Evolutionary conservation across 1,140 invertebrate genomes (phyloP).

Genomic region (Drosophila novamexicana): DNA sequence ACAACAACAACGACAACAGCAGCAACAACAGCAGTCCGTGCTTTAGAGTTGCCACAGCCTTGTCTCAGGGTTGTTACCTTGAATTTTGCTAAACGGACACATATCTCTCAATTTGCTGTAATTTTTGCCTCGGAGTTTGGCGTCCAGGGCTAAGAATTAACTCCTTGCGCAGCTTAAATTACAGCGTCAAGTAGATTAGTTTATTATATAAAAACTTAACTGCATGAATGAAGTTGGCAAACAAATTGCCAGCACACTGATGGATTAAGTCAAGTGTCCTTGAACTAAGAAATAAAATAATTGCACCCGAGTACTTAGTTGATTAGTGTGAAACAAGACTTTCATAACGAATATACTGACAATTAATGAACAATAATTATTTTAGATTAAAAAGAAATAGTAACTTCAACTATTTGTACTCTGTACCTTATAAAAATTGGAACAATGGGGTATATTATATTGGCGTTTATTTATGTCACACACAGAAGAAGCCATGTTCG

Average conservation of each 20-base stretch:
- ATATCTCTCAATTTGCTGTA: conserved; percentile 25
- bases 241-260: conserved; percentile 22
- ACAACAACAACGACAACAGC: conserved; percentile 17
- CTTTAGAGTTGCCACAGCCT: conserved; percentile 6
- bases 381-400: too few species aligned
- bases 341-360: not conserved
- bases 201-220: conserved; percentile 23
- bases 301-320: not conserved
- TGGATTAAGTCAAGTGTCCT: conserved; percentile 22
- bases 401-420: too few species aligned
- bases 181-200: conserved; percentile 42
- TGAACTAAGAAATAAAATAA: conserved; percentile 6
- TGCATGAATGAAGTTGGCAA: conserved; percentile 7
- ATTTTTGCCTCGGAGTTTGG: conserved; percentile 5
- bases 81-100: conserved; percentile 46
- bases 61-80: conserved; percentile 62
- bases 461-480: too few species aligned
- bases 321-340: not conserved
- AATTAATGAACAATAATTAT: not conserved
- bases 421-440: too few species aligned
- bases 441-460: too few species aligned
- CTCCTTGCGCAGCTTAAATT: conserved; percentile 10
- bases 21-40: conserved; percentile 2
- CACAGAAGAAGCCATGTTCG: too few species aligned
- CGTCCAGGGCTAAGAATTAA: not conserved